Evolutionary conservation across 1,140 invertebrate species (phyloP).

Genomic region (Agrypnia vestita): DNA sequence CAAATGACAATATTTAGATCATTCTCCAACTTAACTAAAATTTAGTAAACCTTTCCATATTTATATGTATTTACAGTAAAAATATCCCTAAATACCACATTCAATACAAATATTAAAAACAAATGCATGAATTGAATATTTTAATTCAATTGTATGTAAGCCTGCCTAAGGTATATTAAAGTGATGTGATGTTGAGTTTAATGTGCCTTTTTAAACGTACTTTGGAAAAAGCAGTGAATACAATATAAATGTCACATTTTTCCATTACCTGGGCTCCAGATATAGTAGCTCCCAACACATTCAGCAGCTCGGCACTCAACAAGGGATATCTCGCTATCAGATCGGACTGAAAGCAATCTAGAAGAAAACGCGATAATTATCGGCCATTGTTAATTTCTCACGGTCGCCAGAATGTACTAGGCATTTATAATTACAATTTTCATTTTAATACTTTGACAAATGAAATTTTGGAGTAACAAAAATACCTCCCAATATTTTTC

Average conservation of each 20-base stretch:
- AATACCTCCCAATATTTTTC: no score
- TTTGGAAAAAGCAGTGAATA: neutral
- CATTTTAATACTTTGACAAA: neutral
- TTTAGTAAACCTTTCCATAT: no score
- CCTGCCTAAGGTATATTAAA: neutral
- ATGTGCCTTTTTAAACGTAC: neutral
- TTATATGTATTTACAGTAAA: no score
- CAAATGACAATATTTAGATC: no score
- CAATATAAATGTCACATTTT: constrained; percentile 6
- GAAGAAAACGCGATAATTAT: constrained; percentile 53
- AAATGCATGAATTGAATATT: no score
- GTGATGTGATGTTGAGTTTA: neutral
- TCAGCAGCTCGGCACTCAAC: constrained; percentile 69
- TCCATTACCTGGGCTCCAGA: constrained; percentile 75
- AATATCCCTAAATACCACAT: no score
- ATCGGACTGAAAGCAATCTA: constrained; percentile 76
- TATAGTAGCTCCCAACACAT: constrained; percentile 76
- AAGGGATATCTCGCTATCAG: constrained; percentile 66
- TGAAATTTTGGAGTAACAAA: neutral
- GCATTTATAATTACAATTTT: neutral
- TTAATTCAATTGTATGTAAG: no score
- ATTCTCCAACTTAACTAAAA: no score
- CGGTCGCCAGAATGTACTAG: neutral
- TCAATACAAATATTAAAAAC: no score
- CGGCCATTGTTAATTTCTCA: constrained; percentile 1